Percentiles rank a stretch among this genome's conserved stretches.
Evolutionary conservation across 2,113 vertebrate genomes (phyloP).

Genomic region (Sminthopsis crassicaudata): DNA sequence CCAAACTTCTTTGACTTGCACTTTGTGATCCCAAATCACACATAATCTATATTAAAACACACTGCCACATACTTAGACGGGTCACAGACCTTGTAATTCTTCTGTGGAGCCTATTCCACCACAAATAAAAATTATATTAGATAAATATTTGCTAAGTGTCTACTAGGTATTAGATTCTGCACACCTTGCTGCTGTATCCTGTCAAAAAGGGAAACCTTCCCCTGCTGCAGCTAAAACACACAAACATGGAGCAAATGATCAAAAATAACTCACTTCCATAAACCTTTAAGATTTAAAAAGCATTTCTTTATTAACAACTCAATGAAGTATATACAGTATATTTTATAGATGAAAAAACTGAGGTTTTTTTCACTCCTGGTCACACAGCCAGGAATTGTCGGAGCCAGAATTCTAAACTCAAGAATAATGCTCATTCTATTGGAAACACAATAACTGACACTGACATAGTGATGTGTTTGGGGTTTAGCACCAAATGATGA

Average conservation of each 20-base stretch:
- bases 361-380: not conserved
- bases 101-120: not conserved
- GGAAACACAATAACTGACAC: not conserved
- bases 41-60: not conserved
- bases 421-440: not conserved
- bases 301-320: not conserved
- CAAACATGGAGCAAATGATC: not conserved
- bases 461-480: not conserved
- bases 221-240: not conserved
- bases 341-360: not conserved
- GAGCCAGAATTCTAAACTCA: not conserved
- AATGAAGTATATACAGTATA: not conserved
- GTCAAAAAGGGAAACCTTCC: not conserved
- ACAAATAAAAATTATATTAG: not conserved
- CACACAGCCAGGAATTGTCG: not conserved
- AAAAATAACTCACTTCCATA: not conserved
- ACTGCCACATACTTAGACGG: not conserved
- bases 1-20: not conserved
- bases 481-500: no score
- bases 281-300: not conserved
- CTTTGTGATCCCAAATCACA: not conserved
- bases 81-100: not conserved
- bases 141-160: not conserved
- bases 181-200: not conserved
- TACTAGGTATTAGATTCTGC: not conserved